Evolutionary conservation across 2,888 invertebrate species (phyloP), one percentile per base, ranked within the genome.

Genomic region (Phrixothrix hirtus): DNA sequence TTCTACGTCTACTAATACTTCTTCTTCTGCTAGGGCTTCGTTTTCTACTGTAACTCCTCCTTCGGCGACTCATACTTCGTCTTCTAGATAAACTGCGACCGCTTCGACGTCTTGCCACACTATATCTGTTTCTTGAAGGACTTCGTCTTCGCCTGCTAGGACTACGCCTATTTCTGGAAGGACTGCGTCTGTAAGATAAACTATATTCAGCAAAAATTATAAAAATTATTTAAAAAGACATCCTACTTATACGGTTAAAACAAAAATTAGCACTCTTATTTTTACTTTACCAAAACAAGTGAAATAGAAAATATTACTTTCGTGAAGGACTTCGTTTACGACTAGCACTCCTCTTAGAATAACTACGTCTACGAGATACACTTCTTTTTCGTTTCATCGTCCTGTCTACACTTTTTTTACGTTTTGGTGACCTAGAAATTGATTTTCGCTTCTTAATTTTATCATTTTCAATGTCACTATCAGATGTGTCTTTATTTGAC

Each of bases 401-500:
- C 70, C 76, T 63, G 70, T 78, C 64, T 77, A 80, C 74, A 76
- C 69, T 66, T 52, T 61, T 64, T 57, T 66, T 67, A 44, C 71
- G 56, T 54, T 70, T 65, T 9, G 70, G 67, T 27, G 69, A 69
- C 47, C 70, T 67, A 27, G 69, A 66, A 10, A 62, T 49, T 14
- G 70, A 71, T 57, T 68, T 64, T 67, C 71, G 65, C 73, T 70
- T 61, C 55, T 63, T 63, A 38, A 58, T 51, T 50, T 60, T 61
- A 39, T 67, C 66, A 38, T 79, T 79, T 56, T 79, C 79, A 47
- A 78, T 74, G 29, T 81, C 81, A 63, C 85, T 86, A 15, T 81
- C 84, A 1, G 86, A 88, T 2, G 89, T 90, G 68, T 90, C 90
- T 51, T 89, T 87, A 70, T 92, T 92, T 45, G 89, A 91, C 9